Evolutionary conservation across 2,797 vertebrate genomes (phyloP), one percentile per base, ranked within the genome.

Genomic region (Micromesistius poutassou): DNA sequence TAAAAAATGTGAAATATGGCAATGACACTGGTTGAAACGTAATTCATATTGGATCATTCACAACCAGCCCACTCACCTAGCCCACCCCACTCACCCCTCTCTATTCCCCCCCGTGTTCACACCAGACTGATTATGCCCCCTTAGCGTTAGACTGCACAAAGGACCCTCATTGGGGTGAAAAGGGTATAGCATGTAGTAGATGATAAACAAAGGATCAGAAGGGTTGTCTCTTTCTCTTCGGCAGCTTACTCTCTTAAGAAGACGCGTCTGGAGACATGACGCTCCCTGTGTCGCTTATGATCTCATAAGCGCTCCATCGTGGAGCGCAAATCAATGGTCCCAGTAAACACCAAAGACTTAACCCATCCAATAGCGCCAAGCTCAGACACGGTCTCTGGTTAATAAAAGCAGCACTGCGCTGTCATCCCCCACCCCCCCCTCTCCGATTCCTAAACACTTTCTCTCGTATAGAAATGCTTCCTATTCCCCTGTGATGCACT

Each of bases 391-490:
- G n/a, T 91, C 89, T 90, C 91, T 86, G 68, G 85, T 89, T 91
- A 88, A 91, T 92, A 91, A 91, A 93, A 93, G 83, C 76, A 78
- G 70, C 31, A 78, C 81, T 83, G 81, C 77, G 78, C 70, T 79
- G 66, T 88, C 46, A 84, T 91, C 70, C 74, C 30, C 74, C n/a
- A 3, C 30, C 25, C 84, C 91, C 72, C 74, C 30, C 75, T 8
- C 1, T 5, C 25, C 84, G 78, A 84, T 84, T 50, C 83, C 79
- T 81, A 78, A 87, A 86, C 80, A 80, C 36, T 79, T 78, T 81
- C 77, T 81, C 85, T 89, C 74, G 79, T 71, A 82, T 71, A 35
- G 76, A 85, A 74, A 79, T 36, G 33, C 79, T 16, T 50, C 70
- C 40, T 1, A 28, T 62, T 79, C 88, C 80, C 84, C 38, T 22